Conservation (phyloP, 2,113 vertebrate species). For the Actenoides hombroni region DNA sequence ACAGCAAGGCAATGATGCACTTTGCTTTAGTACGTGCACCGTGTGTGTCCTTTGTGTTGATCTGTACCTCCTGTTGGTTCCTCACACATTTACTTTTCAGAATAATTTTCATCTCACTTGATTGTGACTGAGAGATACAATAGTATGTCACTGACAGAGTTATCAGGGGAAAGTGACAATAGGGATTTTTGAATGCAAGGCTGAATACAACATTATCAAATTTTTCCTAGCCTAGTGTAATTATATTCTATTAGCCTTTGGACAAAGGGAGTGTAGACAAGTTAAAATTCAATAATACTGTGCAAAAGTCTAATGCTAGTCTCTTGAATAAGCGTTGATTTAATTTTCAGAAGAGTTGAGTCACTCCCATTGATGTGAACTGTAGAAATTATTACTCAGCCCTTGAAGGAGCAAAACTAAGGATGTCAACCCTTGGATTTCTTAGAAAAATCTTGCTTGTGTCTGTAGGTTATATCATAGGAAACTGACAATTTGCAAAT, state of each 20-base stretch:
- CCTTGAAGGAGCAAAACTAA: neutral
- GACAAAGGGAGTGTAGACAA: constrained; percentile 16
- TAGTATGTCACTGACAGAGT: neutral
- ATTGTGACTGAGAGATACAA: neutral
- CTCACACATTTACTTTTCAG: neutral
- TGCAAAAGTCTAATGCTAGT: neutral
- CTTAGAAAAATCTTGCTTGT: neutral
- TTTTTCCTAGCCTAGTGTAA: constrained; percentile 8
- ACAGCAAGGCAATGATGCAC: neutral
- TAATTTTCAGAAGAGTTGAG: neutral
- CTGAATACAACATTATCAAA: constrained; percentile 3
- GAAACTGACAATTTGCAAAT: neutral
- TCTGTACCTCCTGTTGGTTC: neutral
- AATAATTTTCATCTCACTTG: neutral
- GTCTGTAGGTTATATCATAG: neutral
- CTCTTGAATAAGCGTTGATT: constrained; percentile 6
- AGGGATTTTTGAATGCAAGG: constrained; percentile 1
- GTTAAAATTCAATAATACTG: constrained; percentile 24
- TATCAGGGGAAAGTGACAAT: neutral
- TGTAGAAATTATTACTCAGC: neutral
- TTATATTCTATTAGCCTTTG: constrained; percentile 33
- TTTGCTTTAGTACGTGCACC: neutral
- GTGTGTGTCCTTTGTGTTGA: neutral
- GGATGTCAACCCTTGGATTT: neutral
- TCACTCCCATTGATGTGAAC: neutral